phyloP scores from a whole-genome alignment of 2,888 invertebrate species.

The Noctua fimbriata region DNA sequence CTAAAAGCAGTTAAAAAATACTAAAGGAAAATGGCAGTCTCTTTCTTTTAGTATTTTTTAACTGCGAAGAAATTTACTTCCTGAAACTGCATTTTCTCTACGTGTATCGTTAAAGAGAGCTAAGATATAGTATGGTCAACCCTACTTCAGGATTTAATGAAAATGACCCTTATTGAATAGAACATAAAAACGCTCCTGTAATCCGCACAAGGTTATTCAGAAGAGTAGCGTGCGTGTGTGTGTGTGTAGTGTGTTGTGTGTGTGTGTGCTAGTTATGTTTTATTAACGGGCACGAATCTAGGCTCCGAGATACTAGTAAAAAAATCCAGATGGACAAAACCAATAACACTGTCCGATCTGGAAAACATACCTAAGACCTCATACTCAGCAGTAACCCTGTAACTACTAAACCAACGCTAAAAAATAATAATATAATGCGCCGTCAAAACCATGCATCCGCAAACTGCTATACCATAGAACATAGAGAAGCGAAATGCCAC shows the following conservation, averaged over 20 bases:
- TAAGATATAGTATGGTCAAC: background rate
- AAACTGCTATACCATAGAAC: background rate
- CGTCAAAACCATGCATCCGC: background rate
- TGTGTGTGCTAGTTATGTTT: background rate
- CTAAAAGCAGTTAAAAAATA: slow-evolving; percentile 23
- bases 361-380: background rate
- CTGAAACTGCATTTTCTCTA: slow-evolving; percentile 19
- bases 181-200: background rate
- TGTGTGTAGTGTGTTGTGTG: no score
- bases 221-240: background rate
- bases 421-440: background rate
- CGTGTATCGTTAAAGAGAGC: slow-evolving; percentile 5
- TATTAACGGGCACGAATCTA: background rate
- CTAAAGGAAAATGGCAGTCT: slow-evolving; percentile 11
- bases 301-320: background rate
- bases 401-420: background rate
- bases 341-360: background rate
- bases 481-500: background rate
- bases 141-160: background rate
- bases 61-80: slow-evolving; percentile 24
- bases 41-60: slow-evolving; percentile 21
- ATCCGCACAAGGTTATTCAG: background rate
- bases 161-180: background rate
- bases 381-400: background rate
- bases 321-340: background rate